Conservation (phyloP, 2,797 vertebrate genomes). For the Acanthurus lineatus region DNA sequence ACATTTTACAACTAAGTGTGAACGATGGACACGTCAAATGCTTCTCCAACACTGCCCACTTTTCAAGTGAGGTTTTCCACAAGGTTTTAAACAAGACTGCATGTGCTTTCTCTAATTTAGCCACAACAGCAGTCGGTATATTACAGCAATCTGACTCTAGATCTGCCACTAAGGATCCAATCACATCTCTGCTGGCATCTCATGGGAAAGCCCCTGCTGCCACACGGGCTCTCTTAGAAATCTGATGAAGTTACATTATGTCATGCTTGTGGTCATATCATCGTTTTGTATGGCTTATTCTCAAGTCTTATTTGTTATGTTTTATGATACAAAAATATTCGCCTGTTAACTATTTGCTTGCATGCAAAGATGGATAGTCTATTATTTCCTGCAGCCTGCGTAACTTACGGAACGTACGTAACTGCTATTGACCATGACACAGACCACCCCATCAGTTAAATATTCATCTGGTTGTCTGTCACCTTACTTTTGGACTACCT, state of each 20-base stretch:
- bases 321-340: background rate
- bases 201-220: background rate
- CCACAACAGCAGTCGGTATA: background rate
- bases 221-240: no score
- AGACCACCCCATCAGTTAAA: background rate
- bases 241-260: background rate
- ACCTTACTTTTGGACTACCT: background rate
- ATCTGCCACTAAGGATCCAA: background rate
- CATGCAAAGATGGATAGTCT: background rate
- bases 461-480: background rate
- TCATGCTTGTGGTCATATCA: background rate
- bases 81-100: background rate
- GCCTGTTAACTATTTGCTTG: background rate
- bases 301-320: background rate
- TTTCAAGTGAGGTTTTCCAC: background rate
- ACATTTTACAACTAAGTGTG: background rate
- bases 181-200: background rate
- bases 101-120: constrained; percentile 5
- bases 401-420: background rate
- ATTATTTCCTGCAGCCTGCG: background rate
- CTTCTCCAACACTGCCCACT: background rate
- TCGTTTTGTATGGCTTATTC: background rate
- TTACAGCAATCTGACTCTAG: background rate
- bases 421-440: background rate
- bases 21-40: background rate